Base-by-base conservation (phyloP, 2,888 invertebrate genomes). In the Ramazzottius varieornatus region DNA sequence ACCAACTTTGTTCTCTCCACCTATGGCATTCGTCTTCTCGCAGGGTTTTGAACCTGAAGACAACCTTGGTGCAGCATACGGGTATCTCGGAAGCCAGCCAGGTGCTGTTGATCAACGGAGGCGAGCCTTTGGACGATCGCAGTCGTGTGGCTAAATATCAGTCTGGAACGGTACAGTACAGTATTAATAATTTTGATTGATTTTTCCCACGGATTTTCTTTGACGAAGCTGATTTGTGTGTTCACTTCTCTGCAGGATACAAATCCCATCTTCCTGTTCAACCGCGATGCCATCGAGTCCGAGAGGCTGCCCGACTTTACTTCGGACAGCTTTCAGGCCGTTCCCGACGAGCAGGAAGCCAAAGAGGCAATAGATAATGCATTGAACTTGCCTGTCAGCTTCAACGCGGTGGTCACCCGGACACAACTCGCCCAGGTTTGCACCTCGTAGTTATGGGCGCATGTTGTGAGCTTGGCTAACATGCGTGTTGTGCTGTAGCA, bases 201-300 rank as follows among this genome's bases (percentile, higher is more conserved):
- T 40, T 40, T 40, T 20, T 40, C 40, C 8, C 20, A 20, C 40
- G 40, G n/a, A n/a, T n/a, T n/a, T n/a, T n/a, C n/a, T 40, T 20
- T 40, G 40, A 13, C 40, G 40, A 40, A 13, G 40, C 20, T 40
- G 40, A 40, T n/a, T n/a, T n/a, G 20, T 40, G 40, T 13, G 8
- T 40, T 40, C 13, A 40, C 8, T 40, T 40, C 40, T 20, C 8
- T 24, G 34, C 32, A 64, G 46, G 46, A 34, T 2, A 46, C 46
- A 29, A 64, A 64, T 64, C 65, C 65, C 46, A 64, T 64, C 1
- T 64, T 64, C 32, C 34, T 64, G 29, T 64, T 64, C 20, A 64
- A 64, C 32, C 46, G 40, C 8, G 65, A 32, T 32, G 46, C 46
- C 34, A 64, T 64, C 46, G 46, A 46, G 2, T 24, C 32, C 2